Conservation (phyloP, 1,140 invertebrate genomes). For the Drosophila santomea region DNA sequence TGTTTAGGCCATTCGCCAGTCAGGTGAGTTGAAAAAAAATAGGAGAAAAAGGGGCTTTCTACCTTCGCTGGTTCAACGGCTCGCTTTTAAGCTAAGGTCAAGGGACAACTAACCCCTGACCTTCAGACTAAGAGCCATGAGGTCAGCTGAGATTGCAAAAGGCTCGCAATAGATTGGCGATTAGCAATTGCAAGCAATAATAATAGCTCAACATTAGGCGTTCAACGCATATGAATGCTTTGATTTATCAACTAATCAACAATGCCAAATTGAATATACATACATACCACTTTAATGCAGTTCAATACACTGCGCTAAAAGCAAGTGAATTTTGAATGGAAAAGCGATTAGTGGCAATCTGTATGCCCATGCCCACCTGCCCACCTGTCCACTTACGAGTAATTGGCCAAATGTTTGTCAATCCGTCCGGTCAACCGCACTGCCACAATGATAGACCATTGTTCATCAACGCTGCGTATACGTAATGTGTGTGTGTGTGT, state of each 20-base stretch:
- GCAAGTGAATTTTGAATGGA: not conserved
- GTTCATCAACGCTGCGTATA: slow-evolving; percentile 38
- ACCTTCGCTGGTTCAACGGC: not conserved
- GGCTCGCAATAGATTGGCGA: not conserved
- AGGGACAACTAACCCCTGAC: slow-evolving; percentile 14
- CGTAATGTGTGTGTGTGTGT: slow-evolving; percentile 37
- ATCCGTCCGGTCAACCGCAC: slow-evolving; percentile 7
- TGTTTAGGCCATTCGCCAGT: slow-evolving; percentile 18
- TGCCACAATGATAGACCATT: slow-evolving; percentile 16
- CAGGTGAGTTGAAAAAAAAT: not conserved
- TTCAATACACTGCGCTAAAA: not conserved
- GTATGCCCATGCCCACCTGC: slow-evolving; percentile 14
- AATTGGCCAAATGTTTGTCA: slow-evolving; percentile 29
- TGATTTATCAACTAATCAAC: not conserved
- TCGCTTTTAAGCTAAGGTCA: slow-evolving; percentile 20
- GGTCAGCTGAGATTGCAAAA: slow-evolving; percentile 17
- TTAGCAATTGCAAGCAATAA: not conserved
- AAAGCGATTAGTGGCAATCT: slow-evolving; percentile 12
- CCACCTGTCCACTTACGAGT: slow-evolving; percentile 15
- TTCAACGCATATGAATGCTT: not conserved
- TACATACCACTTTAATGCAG: not conserved
- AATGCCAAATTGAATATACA: not conserved
- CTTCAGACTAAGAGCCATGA: slow-evolving; percentile 6
- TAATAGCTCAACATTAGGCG: not conserved
- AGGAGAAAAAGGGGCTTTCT: too few relatives aligned